These are phyloP conservation scores for Frieseomelitta varia DNA, from an alignment of 1,140 invertebrate genomes.

Conservation along the genomic window DNA sequence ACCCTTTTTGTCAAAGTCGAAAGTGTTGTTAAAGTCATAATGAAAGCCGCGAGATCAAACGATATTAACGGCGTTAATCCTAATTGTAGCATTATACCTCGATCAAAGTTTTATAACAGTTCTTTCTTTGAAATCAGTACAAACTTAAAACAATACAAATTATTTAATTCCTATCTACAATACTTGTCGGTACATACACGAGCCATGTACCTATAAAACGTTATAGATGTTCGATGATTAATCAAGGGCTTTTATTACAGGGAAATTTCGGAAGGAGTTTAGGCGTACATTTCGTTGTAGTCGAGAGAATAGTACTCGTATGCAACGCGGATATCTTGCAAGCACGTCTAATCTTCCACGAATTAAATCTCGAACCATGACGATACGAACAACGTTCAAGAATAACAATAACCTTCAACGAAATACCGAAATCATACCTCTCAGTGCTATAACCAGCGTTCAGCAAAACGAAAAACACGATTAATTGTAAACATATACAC, in stretches of 20 bases:
- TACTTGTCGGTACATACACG: no score
- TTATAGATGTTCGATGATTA: background rate
- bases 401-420: slow-evolving; percentile 68
- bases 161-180: background rate
- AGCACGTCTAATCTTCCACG: slow-evolving; percentile 46
- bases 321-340: slow-evolving; percentile 59
- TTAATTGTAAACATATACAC: slow-evolving; percentile 4
- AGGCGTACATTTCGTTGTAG: slow-evolving; percentile 83
- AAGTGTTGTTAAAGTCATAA: background rate
- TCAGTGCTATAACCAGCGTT: slow-evolving; percentile 56
- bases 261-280: slow-evolving; percentile 86
- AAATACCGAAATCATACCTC: slow-evolving; percentile 71
- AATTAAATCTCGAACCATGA: slow-evolving; percentile 56
- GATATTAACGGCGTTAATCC: background rate
- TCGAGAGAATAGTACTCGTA: slow-evolving; percentile 8
- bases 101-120: background rate
- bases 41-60: background rate
- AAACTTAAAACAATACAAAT: background rate
- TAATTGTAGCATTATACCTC: background rate
- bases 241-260: slow-evolving; percentile 77
- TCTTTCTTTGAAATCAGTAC: background rate
- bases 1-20: slow-evolving; percentile 20
- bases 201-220: background rate
- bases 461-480: slow-evolving; percentile 61
- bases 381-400: slow-evolving; percentile 59